phyloP scores from a whole-genome alignment of 2,888 invertebrate species.

The Eustalomyia histrio region DNA sequence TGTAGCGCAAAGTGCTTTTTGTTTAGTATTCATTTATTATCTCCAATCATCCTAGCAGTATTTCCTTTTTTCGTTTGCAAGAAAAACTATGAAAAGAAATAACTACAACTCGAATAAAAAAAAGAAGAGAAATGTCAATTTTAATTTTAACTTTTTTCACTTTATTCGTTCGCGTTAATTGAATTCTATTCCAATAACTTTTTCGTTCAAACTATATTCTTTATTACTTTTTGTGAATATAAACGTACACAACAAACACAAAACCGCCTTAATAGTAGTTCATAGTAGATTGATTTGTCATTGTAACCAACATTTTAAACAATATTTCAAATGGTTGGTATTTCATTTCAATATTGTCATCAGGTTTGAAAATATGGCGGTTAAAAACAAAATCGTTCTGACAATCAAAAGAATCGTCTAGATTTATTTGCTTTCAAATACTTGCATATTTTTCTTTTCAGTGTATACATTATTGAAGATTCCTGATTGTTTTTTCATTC shows the following conservation, averaged over 20 bases:
- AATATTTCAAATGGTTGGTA: slow-evolving; percentile 39
- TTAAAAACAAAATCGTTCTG: too few species aligned
- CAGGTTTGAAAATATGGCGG: background rate
- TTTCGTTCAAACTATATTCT: slow-evolving; percentile 27
- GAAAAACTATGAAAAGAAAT: slow-evolving; percentile 4
- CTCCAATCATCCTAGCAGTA: slow-evolving; percentile 31
- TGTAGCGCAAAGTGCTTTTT: too few species aligned
- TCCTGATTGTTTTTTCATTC: slow-evolving; percentile 7
- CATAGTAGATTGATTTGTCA: slow-evolving; percentile 52
- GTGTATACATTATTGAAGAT: slow-evolving; percentile 45
- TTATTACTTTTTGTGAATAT: background rate
- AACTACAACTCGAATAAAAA: background rate
- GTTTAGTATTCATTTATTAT: slow-evolving; percentile 36
- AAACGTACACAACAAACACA: background rate
- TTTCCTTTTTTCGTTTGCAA: slow-evolving; percentile 30
- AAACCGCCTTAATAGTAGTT: slow-evolving; percentile 43
- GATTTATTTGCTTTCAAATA: too few species aligned
- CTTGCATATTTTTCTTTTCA: too few species aligned
- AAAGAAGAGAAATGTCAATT: slow-evolving; percentile 41
- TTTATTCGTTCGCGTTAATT: slow-evolving; percentile 51
- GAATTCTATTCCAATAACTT: slow-evolving; percentile 49
- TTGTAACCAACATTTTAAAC: slow-evolving; percentile 53
- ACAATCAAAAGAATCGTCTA: too few species aligned
- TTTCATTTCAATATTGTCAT: background rate
- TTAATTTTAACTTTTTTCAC: slow-evolving; percentile 54